Evolutionary conservation across 2,113 vertebrate genomes (phyloP).

Genomic region (Ranitomeya imitator): DNA sequence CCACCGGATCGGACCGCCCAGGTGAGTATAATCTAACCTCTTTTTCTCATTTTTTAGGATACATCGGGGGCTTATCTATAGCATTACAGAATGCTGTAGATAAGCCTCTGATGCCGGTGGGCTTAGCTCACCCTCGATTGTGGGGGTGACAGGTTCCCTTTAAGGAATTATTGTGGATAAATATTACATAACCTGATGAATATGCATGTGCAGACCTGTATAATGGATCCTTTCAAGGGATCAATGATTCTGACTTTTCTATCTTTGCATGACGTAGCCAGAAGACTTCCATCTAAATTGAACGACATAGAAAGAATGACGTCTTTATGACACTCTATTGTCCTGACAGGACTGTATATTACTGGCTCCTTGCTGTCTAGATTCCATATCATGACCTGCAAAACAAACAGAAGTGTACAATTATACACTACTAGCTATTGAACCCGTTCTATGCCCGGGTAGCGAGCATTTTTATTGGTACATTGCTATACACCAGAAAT

Average conservation of each 20-base stretch:
- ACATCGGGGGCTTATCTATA: too few species aligned
- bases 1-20: too few species aligned
- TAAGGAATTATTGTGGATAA: neutral
- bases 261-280: conserved; percentile 89
- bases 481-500: too few species aligned
- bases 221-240: conserved; percentile 74
- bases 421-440: neutral
- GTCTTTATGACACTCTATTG: conserved; percentile 80
- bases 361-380: conserved; percentile 76
- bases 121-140: too few species aligned
- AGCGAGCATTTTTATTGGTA: too few species aligned
- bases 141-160: too few species aligned
- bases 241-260: conserved; percentile 84
- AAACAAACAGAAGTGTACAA: conserved; percentile 8
- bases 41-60: too few species aligned
- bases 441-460: too few species aligned
- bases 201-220: conserved; percentile 71
- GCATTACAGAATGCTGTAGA: too few species aligned
- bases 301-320: conserved; percentile 93
- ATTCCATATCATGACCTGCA: conserved; percentile 92
- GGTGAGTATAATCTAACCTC: too few species aligned
- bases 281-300: conserved; percentile 84
- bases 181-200: neutral
- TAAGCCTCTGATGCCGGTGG: too few species aligned
- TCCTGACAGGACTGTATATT: conserved; percentile 78